phyloP scores from a whole-genome alignment of 2,888 invertebrate species.

The Ceraclea dissimilis region DNA sequence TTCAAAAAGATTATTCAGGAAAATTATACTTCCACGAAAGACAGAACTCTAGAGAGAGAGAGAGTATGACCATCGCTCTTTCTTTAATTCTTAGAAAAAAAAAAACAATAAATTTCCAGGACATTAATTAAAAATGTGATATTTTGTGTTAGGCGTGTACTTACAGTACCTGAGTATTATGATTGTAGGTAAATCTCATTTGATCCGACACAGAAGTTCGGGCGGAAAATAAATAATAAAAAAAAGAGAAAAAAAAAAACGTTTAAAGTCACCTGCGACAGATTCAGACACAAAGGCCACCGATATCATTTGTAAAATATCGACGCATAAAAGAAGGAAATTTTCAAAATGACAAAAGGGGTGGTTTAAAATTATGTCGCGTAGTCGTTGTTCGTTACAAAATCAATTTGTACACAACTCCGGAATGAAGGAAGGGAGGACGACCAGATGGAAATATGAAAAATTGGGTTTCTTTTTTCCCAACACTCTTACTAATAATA shows the following conservation, averaged over 20 bases:
- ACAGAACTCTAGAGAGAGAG: no score
- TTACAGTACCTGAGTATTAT: no score
- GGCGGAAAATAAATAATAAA: constrained; percentile 18
- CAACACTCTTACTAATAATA: background rate
- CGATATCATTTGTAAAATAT: constrained; percentile 24
- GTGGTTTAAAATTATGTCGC: constrained; percentile 15
- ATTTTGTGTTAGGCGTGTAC: no score
- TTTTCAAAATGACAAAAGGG: constrained; percentile 20
- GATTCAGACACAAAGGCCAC: constrained; percentile 13
- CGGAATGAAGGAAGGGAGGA: background rate
- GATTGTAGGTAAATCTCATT: constrained; percentile 16
- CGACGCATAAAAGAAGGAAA: constrained; percentile 20
- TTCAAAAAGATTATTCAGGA: no score
- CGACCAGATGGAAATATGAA: background rate
- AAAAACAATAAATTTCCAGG: background rate
- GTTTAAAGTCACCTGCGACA: constrained; percentile 26
- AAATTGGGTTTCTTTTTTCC: background rate
- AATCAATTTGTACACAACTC: constrained; percentile 10
- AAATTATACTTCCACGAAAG: no score
- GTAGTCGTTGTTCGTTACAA: constrained; percentile 15
- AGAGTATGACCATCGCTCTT: no score
- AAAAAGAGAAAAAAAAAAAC: constrained; percentile 15
- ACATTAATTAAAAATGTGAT: background rate
- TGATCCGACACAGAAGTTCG: constrained; percentile 6
- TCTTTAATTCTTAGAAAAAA: no score